Base-by-base conservation (phyloP, 2,113 vertebrate species). In the Hydrolagus affinis region DNA sequence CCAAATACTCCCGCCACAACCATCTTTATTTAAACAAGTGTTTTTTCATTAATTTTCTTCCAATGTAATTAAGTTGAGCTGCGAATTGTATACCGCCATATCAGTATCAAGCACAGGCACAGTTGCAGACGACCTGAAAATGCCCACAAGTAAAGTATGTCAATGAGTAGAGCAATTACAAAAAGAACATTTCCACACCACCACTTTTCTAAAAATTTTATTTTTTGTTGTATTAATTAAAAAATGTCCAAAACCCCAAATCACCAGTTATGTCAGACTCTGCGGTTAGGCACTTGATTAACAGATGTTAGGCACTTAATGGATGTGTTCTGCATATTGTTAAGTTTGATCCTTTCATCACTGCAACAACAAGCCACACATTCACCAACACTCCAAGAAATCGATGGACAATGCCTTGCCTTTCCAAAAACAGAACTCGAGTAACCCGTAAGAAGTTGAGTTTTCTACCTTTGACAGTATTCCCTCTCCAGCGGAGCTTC, bases 171-270 rank as follows among this genome's bases (percentile, higher is more conserved):
- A 78, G 8, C 25, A 8, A 83, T 66, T n/a, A 83, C 73, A 72
- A 72, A 44, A 72, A 44, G 62, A 83, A 83, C 64, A 11, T 68
- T 68, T 6, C 12, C 62, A 83, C 56, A 78, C 32, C 4, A 44
- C 44, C 10, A 19, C 66, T 28, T 83, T 66, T 83, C 78, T 83
- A 83, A 30, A 83, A 83, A 66, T 66, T 83, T 83, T 83, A 83
- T 72, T 72, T 72, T 72, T 66, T 60, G 64, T 83, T 30, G 78
- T 83, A 83, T 83, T 83, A 68, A 83, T 83, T 83, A 83, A 77
- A 83, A 83, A 66, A 28, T 28, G 78, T 83, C 62, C 28, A 64
- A 68, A 66, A 68, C 25, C 78, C 62, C 28, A 66, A 66, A 83
- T 66, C 62, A 23, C 78, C 60, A 83, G 28, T 21, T 66, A 30